Conservation (phyloP, 2,888 invertebrate species). For the Tachina grossa region DNA sequence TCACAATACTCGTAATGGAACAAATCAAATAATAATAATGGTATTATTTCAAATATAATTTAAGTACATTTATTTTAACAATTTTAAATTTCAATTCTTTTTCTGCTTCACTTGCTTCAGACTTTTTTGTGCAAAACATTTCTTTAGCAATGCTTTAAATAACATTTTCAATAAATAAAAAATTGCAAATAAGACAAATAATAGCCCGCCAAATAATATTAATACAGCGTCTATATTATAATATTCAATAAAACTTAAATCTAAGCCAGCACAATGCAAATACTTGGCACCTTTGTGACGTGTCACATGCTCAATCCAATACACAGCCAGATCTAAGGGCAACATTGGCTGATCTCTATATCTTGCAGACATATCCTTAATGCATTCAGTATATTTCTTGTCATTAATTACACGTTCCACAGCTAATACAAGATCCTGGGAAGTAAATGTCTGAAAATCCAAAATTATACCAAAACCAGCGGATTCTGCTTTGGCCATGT, state of each 20-base stretch:
- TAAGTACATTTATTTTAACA: too few relatives aligned
- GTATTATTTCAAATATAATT: too few relatives aligned
- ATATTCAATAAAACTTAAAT: constrained; percentile 76
- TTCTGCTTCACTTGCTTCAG: too few relatives aligned
- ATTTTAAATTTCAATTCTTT: too few relatives aligned
- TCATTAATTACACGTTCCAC: constrained; percentile 75
- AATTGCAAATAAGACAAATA: too few relatives aligned
- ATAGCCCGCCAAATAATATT: not conserved
- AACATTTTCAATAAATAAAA: too few relatives aligned
- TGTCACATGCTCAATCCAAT: constrained; percentile 81
- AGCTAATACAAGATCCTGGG: constrained; percentile 75
- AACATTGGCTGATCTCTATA: constrained; percentile 79
- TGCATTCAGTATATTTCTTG: constrained; percentile 71
- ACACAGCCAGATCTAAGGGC: constrained; percentile 78
- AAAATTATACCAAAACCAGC: constrained; percentile 82
- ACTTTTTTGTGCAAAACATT: too few relatives aligned
- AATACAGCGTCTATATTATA: not conserved
- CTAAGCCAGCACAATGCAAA: constrained; percentile 78
- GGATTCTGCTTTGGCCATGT: constrained; percentile 82
- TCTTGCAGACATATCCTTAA: constrained; percentile 74
- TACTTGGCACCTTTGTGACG: constrained; percentile 81
- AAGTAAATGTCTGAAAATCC: constrained; percentile 78
- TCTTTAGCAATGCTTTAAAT: too few relatives aligned
- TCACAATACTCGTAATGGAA: too few relatives aligned
- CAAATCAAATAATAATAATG: too few relatives aligned